A percentile compares a stretch with the other conserved stretches of the same genome.
Evolutionary conservation across 2,113 vertebrate species (phyloP).

Genomic region (Eretmochelys imbricata): DNA sequence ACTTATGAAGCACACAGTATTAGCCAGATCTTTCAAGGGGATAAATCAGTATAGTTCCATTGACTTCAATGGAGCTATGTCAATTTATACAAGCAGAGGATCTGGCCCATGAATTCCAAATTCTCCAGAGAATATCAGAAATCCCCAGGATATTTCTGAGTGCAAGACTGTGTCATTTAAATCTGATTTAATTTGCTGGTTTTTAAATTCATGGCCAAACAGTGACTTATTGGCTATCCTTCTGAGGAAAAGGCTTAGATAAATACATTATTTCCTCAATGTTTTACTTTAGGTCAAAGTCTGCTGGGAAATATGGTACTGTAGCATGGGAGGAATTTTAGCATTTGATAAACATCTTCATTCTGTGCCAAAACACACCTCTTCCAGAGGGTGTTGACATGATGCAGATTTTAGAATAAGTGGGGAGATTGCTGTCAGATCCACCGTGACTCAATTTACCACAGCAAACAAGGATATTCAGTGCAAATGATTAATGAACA

Average conservation of each 20-base stretch:
- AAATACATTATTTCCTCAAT: neutral
- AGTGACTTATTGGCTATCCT: neutral
- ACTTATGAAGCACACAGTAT: neutral
- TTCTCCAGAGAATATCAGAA: neutral
- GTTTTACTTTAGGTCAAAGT: neutral
- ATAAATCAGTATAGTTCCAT: neutral
- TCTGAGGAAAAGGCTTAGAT: neutral
- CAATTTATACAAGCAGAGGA: neutral
- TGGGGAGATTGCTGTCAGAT: neutral
- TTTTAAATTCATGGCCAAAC: neutral
- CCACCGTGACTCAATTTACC: neutral
- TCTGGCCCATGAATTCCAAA: neutral
- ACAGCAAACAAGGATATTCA: neutral
- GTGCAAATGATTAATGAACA: conserved; percentile 55
- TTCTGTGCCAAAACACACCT: neutral
- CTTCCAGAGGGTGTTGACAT: neutral
- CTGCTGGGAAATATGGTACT: neutral
- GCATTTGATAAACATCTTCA: neutral
- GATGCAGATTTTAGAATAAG: conserved; percentile 10
- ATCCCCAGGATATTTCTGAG: neutral
- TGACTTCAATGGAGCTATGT: neutral
- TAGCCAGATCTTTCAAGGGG: neutral
- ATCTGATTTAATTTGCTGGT: neutral
- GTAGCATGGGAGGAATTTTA: neutral
- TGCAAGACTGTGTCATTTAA: neutral